Conservation (phyloP, 2,113 vertebrate genomes). For the Saccopteryx leptura region DNA sequence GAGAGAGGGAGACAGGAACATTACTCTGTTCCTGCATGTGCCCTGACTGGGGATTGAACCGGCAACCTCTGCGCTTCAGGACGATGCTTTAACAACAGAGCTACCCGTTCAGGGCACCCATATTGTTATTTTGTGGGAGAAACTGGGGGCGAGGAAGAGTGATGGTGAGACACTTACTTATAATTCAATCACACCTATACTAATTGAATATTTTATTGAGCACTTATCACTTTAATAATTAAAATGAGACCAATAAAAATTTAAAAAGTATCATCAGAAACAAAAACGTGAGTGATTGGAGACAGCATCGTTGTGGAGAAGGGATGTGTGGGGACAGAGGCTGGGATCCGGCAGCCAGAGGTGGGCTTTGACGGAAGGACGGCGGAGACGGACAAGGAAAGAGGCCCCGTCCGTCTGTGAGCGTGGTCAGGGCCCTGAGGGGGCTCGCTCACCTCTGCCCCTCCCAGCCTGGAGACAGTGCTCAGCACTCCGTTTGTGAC, state of each 20-base stretch:
- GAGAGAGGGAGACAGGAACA: too few species aligned
- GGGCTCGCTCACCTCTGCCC: background rate
- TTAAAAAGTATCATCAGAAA: background rate
- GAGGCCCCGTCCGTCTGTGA: background rate
- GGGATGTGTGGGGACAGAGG: background rate
- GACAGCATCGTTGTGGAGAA: background rate
- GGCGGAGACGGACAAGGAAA: background rate
- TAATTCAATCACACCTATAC: background rate
- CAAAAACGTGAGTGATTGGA: background rate
- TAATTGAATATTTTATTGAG: background rate
- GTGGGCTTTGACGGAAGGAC: background rate
- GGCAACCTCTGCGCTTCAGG: too few species aligned
- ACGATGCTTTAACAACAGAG: too few species aligned
- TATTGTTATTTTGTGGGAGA: background rate
- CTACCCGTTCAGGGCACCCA: too few species aligned
- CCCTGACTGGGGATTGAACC: too few species aligned
- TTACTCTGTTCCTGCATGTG: too few species aligned
- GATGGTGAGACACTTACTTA: background rate
- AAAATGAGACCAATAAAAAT: background rate
- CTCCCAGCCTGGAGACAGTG: background rate
- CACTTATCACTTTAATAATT: background rate
- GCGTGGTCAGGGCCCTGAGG: fast-evolving
- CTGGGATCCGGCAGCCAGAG: too few species aligned
- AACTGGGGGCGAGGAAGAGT: background rate
- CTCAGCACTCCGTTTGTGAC: background rate